phyloP scores from a whole-genome alignment of 2,113 vertebrate genomes.

The Electrona antarctica region DNA sequence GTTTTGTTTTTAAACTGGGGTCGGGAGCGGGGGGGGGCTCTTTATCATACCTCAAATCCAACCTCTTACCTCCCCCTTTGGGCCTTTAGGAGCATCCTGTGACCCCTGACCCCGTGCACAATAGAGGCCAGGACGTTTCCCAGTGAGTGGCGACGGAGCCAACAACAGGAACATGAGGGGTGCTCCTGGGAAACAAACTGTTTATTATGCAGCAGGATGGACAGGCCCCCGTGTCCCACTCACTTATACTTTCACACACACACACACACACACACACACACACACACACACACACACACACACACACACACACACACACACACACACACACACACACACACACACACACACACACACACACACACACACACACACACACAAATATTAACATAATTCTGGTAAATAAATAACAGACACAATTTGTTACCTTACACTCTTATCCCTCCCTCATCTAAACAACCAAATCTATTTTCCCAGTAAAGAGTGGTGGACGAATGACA shows the following conservation, averaged over 20 bases:
- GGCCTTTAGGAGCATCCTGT: conserved; percentile 83
- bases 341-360: conserved; percentile 12
- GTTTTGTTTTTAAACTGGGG: conserved; percentile 59
- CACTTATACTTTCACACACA: conserved; percentile 54
- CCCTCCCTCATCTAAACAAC: conserved; percentile 15
- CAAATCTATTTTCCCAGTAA: not conserved
- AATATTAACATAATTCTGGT: not conserved
- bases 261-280: conserved; percentile 46
- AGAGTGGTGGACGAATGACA: not conserved
- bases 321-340: conserved; percentile 6
- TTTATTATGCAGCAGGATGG: conserved; percentile 84
- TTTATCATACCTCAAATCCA: conserved; percentile 78
- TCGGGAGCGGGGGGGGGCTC: conserved; percentile 25
- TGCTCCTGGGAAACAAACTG: conserved; percentile 86
- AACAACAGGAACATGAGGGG: conserved; percentile 85
- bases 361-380: not conserved
- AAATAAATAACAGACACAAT: not conserved
- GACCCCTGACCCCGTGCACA: conserved; percentile 79
- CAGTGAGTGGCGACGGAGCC: conserved; percentile 79
- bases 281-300: conserved; percentile 29
- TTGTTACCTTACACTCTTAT: conserved; percentile 21
- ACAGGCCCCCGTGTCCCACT: conserved; percentile 59
- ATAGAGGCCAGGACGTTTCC: conserved; percentile 83
- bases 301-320: conserved; percentile 47
- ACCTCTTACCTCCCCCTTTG: conserved; percentile 82